Evolutionary conservation across 2,113 vertebrate species (phyloP), one percentile per base, ranked within the genome.

Genomic region (Misgurnus anguillicaudatus): DNA sequence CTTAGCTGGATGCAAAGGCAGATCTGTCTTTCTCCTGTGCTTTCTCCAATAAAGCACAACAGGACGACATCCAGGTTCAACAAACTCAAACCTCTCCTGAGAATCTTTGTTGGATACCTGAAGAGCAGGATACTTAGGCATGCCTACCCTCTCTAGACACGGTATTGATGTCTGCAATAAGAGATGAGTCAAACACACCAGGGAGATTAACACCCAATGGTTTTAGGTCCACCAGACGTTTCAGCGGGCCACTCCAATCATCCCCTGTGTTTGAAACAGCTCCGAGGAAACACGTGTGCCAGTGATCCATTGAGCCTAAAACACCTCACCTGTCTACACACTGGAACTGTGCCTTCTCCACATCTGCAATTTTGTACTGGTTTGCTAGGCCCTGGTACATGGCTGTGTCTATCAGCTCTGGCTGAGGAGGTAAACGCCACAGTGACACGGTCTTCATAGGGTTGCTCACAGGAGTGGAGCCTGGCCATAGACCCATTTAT

Each of bases 401-500:
- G 48, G 14, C 14, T 13, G 16, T 10, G 17, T 82, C 73, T 7
- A 77, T 77, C 14, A 82, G 47, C 68, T 85, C 83, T 9, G 73
- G 83, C 8, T 85, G 83, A 36, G 80, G 68, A 36, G 80, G 77
- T 38, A n/a, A 31, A 77, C 57, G 73, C 80, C 74, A 85, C 74
- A 82, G 41, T 9, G 84, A 85, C 9, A 85, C 16, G 2, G 45
- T 61, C 2, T 80, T 85, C 66, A 41, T 66, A 5, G 45, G 58
- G 62, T 82, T 24, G 5, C 17, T 42, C 53, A 82, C 68, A 63
- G 13, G 61, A 38, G 14, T 16, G 1, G 61, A 63, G 31, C 61
- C 61, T 8, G 61, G 61, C 61, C 61, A 63, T 16, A 17, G 73
- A 24, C 11, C 7, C 48, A 38, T 61, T 72, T 13, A 77, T 62